A percentile compares a stretch with the other conserved stretches of the same genome.
These are phyloP conservation scores for Octodon degus DNA, from an alignment of 2,113 vertebrate genomes.

Conservation along the genomic window DNA sequence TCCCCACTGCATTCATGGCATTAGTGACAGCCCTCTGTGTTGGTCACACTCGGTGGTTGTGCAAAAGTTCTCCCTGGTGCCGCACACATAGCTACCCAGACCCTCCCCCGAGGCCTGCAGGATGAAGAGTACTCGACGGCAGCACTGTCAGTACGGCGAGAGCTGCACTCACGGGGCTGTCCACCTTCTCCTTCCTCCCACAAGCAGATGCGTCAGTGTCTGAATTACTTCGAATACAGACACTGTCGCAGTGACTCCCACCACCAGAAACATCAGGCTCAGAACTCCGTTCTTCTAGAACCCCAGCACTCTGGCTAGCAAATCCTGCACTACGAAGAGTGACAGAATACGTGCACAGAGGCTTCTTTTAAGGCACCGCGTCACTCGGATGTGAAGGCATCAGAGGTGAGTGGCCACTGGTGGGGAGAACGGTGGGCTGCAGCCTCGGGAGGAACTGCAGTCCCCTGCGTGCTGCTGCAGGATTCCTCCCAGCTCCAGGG, in stretches of 20 bases:
- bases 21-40: too few relatives aligned
- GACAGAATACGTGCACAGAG: neutral
- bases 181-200: neutral
- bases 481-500: neutral
- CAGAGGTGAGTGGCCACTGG: neutral
- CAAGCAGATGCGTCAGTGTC: neutral
- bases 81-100: neutral
- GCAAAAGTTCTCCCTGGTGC: neutral
- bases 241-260: neutral
- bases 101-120: accelerated
- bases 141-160: neutral
- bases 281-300: neutral
- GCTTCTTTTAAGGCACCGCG: neutral
- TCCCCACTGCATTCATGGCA: neutral
- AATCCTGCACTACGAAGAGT: neutral
- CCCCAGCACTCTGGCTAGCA: neutral
- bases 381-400: neutral
- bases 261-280: neutral
- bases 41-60: neutral
- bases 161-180: neutral
- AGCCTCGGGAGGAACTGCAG: neutral
- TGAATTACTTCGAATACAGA: neutral
- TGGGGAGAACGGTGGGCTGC: neutral
- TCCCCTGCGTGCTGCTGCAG: neutral
- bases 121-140: neutral